Conservation (phyloP, 64 coral and sea anemone species). For the Montipora cactus region DNA sequence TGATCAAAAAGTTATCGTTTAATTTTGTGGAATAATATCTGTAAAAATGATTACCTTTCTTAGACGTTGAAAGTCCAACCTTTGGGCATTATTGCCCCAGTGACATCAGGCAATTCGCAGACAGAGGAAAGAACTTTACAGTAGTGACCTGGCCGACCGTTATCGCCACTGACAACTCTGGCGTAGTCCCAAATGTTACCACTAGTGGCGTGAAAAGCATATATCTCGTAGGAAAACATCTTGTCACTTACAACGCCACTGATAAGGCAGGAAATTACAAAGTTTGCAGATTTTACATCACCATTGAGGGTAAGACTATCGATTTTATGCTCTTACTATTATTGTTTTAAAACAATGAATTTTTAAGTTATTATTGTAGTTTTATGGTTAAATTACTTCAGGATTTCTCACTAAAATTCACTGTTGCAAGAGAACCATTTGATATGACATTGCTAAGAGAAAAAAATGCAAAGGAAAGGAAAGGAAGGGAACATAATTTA, state of each 20-base stretch:
- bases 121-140: conserved; percentile 35
- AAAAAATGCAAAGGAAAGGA: too few species aligned
- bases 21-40: neutral
- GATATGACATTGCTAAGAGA: too few species aligned
- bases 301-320: conserved; percentile 53
- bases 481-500: too few species aligned
- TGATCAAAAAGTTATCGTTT: neutral
- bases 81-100: conserved; percentile 63
- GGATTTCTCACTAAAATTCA: too few species aligned
- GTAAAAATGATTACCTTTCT: neutral
- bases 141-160: conserved; percentile 58
- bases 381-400: too few species aligned
- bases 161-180: conserved; percentile 74
- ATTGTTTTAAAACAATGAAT: too few species aligned
- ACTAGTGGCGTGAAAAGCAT: conserved; percentile 9
- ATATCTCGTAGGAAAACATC: conserved; percentile 36
- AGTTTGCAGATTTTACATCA: conserved; percentile 60
- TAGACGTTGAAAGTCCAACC: conserved; percentile 66
- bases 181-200: neutral
- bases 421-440: too few species aligned
- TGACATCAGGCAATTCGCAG: conserved; percentile 35
- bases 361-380: too few species aligned
- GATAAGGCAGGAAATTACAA: conserved; percentile 69
- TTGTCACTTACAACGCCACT: conserved; percentile 52
- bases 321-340: neutral